Base-by-base conservation (phyloP, 2,888 invertebrate genomes). In the Pilophorus perplexus region DNA sequence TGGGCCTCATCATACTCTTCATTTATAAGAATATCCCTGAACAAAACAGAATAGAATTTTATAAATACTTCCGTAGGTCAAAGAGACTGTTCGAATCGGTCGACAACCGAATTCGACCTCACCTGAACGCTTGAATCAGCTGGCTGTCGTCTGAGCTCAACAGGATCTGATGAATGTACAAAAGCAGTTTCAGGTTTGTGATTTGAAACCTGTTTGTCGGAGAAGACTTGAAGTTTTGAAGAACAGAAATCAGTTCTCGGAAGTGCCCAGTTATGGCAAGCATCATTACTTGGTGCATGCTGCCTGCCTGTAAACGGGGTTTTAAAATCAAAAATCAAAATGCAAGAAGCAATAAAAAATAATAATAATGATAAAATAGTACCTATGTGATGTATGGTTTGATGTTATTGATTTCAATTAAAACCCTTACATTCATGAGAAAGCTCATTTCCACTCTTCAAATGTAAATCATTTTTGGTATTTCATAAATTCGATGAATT, bases 1-100 rank as follows among this genome's bases (percentile, higher is more conserved):
- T 83, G 75, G 44, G 81, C 79, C 75, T 86, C 85, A 73, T 86
- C 85, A 73, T 85, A 86, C 74, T 67, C 70, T 27, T 62, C 55
- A 38, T 55, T 25, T 16, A 70, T 85, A 76, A 76, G 85, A 85
- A 71, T 44, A 14, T 79, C 78, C 76, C 82, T 82, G 22, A n/a
- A 59, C 38, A 10, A 2, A 14, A 27, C n/a, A 55, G 16, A n/a
- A n/a, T n/a, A n/a, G n/a, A n/a, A n/a, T n/a, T 20, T 18, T 50
- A 20, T 22, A 8, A 14, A 18, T 22, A 50, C 5, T 18, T 33
- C 10, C 33, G 10, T n/a, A n/a, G n/a, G n/a, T 33, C 33, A 33
- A 33, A 10, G 6, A 33, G 10, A 33, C 33, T 33, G 10, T 33
- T 33, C 6, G 33, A 8, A 10, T 33, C 8, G 6, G 10, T 8